Evolutionary conservation across 2,797 vertebrate genomes (phyloP).

Genomic region (Channa striata): DNA sequence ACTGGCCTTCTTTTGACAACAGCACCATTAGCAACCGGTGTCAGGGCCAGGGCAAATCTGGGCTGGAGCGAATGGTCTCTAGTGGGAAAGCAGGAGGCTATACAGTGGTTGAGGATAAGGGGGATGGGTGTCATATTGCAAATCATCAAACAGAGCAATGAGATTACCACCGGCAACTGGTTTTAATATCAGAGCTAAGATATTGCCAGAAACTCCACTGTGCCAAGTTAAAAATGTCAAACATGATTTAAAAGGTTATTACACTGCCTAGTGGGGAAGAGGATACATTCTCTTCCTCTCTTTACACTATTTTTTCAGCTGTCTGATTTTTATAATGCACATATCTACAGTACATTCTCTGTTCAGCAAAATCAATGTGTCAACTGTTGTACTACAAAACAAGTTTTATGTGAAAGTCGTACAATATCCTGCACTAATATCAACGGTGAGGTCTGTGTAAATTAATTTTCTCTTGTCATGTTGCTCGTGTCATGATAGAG

Average conservation of each 20-base stretch:
- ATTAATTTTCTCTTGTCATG: conserved; percentile 57
- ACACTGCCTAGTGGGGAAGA: conserved; percentile 76
- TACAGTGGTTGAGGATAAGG: conserved; percentile 77
- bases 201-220: conserved; percentile 86
- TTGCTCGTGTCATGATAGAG: conserved; percentile 51
- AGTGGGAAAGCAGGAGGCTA: conserved; percentile 55
- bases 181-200: conserved; percentile 87
- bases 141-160: conserved; percentile 91
- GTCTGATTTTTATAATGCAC: conserved; percentile 70
- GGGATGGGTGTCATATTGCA: conserved; percentile 85
- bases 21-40: conserved; percentile 92
- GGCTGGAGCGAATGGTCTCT: conserved; percentile 81
- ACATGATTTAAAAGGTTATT: conserved; percentile 94
- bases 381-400: conserved; percentile 29
- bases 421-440: conserved; percentile 66
- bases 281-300: conserved; percentile 30
- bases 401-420: conserved; percentile 40
- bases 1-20: conserved; percentile 79
- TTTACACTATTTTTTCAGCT: conserved; percentile 45
- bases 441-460: conserved; percentile 65
- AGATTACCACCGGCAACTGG: conserved; percentile 87
- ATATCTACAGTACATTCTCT: conserved; percentile 47
- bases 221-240: conserved; percentile 90
- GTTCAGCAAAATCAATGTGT: conserved; percentile 56
- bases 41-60: conserved; percentile 84